A percentile compares a stretch with the other conserved stretches of the same genome.
Evolutionary conservation across 2,113 vertebrate genomes (phyloP).

Genomic region (Gasterosteus nipponicus): DNA sequence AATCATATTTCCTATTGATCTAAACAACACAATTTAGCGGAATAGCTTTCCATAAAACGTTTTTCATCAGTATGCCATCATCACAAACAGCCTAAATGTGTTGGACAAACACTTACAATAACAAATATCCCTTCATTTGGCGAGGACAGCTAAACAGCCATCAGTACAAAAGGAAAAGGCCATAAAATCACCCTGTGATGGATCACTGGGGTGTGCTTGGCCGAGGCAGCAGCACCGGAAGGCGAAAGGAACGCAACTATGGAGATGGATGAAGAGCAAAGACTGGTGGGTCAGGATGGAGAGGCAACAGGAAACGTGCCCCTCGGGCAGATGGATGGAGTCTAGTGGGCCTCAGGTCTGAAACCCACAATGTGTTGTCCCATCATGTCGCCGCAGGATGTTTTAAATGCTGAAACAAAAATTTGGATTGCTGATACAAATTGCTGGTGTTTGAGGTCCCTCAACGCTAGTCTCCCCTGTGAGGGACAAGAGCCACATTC

Average conservation of each 20-base stretch:
- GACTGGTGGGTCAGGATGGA: constrained; percentile 67
- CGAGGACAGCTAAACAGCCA: constrained; percentile 67
- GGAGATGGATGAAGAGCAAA: constrained; percentile 66
- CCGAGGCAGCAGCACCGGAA: constrained; percentile 19
- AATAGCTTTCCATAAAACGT: constrained; percentile 55
- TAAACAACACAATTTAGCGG: constrained; percentile 41
- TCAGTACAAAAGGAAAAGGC: constrained; percentile 46
- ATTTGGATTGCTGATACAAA: constrained; percentile 20
- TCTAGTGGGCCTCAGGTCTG: constrained; percentile 44
- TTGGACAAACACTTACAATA: constrained; percentile 69
- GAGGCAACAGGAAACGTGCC: constrained; percentile 60
- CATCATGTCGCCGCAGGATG: constrained; percentile 51
- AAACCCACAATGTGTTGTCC: constrained; percentile 47
- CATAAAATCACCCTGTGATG: constrained; percentile 71
- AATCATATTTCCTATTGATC: constrained; percentile 56
- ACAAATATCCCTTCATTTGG: constrained; percentile 48
- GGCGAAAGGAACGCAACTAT: constrained; percentile 17
- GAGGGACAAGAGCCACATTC: constrained; percentile 35
- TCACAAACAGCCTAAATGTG: constrained; percentile 46
- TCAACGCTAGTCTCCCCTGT: constrained; percentile 29
- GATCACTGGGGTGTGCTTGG: constrained; percentile 63
- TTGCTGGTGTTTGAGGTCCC: constrained; percentile 23
- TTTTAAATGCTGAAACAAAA: constrained; percentile 42
- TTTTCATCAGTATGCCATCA: constrained; percentile 56
- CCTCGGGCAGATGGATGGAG: constrained; percentile 69